Evolutionary conservation across 2,888 invertebrate genomes (phyloP).

Genomic region (Aradus depressus): DNA sequence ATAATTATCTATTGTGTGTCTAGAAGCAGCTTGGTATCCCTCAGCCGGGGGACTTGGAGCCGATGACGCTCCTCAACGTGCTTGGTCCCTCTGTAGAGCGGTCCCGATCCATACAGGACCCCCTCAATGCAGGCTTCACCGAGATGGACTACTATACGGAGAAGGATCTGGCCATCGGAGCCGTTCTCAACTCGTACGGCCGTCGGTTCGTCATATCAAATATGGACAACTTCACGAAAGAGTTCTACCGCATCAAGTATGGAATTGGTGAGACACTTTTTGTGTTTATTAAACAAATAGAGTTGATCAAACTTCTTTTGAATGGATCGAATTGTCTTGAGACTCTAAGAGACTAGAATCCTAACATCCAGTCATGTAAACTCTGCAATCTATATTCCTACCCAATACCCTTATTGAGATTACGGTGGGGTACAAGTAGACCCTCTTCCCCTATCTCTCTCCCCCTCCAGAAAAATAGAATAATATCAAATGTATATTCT

Average conservation of each 20-base stretch:
- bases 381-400: no score
- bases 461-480: no score
- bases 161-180: slow-evolving; percentile 70
- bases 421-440: no score
- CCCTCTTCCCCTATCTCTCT: no score
- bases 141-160: slow-evolving; percentile 40
- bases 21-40: slow-evolving; percentile 33
- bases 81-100: slow-evolving; percentile 43
- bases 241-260: slow-evolving; percentile 65
- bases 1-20: no score
- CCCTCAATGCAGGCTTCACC: slow-evolving; percentile 41
- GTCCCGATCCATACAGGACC: slow-evolving; percentile 47
- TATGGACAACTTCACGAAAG: slow-evolving; percentile 75
- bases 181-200: slow-evolving; percentile 68
- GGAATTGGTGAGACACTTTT: slow-evolving; percentile 42
- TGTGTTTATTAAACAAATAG: no score
- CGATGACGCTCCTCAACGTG: slow-evolving; percentile 50
- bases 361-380: no score
- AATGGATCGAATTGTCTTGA: no score
- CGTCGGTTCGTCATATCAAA: slow-evolving; percentile 67
- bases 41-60: slow-evolving; percentile 42
- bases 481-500: no score
- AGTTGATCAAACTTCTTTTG: no score
- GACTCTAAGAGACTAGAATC: no score
- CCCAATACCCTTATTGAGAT: no score